Conservation (phyloP, 2,888 invertebrate species). For the Lochmaea crataegi region DNA sequence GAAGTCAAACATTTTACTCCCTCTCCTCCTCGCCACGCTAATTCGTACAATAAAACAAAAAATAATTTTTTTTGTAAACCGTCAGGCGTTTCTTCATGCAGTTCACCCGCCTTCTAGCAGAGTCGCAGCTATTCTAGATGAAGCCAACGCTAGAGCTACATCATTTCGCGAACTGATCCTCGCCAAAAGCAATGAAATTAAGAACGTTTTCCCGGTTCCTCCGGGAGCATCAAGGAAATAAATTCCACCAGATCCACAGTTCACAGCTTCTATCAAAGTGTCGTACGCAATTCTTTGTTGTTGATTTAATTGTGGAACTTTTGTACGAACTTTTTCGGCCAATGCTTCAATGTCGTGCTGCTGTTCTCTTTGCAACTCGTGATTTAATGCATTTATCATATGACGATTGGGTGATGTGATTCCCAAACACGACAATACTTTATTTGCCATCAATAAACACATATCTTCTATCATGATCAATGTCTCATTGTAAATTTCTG, state of each 20-base stretch:
- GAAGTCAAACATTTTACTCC: too few species aligned
- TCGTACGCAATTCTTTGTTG: conserved; percentile 25
- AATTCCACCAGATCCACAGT: conserved; percentile 18
- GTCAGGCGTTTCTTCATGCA: too few species aligned
- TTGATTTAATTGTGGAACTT: conserved; percentile 16
- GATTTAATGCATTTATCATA: not conserved
- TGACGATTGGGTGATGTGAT: conserved; percentile 9
- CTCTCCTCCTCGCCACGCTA: too few species aligned
- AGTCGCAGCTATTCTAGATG: conserved; percentile 32
- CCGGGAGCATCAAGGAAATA: conserved; percentile 38
- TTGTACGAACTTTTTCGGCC: conserved; percentile 7
- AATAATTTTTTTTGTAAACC: too few species aligned
- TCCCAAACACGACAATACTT: conserved; percentile 1
- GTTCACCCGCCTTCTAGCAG: conserved; percentile 9
- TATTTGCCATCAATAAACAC: conserved; percentile 8
- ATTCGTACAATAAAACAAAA: too few species aligned
- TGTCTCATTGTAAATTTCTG: conserved; percentile 19
- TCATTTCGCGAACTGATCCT: conserved; percentile 1
- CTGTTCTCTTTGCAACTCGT: conserved; percentile 3
- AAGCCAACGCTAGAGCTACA: conserved; percentile 16
- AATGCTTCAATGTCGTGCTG: conserved; percentile 11
- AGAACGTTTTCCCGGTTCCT: conserved; percentile 37
- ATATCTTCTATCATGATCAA: conserved; percentile 15
- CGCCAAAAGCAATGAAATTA: conserved; percentile 28
- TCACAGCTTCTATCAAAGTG: conserved; percentile 16